Conservation (phyloP, 2,888 invertebrate genomes). For the Mesochorus sp. region DNA sequence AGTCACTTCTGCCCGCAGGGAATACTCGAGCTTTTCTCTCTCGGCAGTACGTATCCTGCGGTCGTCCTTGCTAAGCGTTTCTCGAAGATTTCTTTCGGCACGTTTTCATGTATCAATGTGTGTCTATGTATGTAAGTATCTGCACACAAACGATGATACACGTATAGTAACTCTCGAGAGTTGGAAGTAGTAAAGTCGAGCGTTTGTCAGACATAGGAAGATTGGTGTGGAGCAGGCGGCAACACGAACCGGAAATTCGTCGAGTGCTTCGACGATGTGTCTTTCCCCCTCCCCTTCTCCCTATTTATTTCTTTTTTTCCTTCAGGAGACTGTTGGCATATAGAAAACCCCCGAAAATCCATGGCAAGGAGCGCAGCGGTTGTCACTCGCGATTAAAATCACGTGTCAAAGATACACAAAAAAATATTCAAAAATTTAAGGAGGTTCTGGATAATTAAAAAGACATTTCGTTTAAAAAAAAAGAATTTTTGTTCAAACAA, state of each 20-base stretch:
- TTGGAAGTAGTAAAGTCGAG: conserved; percentile 43
- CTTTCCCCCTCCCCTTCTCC: not conserved
- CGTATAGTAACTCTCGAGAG: not conserved
- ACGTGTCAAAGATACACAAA: not conserved
- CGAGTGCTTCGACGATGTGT: conserved; percentile 42
- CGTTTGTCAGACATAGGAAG: conserved; percentile 27
- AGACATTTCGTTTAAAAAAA: no score
- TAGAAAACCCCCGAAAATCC: conserved; percentile 19
- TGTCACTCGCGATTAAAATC: not conserved
- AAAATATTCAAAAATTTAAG: not conserved
- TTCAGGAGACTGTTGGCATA: not conserved
- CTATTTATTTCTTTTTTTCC: not conserved
- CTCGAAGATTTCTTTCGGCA: conserved; percentile 23
- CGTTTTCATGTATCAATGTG: no score
- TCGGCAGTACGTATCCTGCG: not conserved
- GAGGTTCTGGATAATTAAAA: no score
- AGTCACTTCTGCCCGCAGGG: not conserved
- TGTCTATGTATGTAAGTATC: not conserved
- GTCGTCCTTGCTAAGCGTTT: conserved; percentile 43
- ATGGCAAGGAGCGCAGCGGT: not conserved
- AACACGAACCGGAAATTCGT: conserved; percentile 54
- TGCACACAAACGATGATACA: not conserved
- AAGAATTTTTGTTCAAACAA: not conserved
- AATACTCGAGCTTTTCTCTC: conserved; percentile 11
- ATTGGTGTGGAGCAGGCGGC: conserved; percentile 23